Evolutionary conservation across 2,113 vertebrate genomes (phyloP).

Genomic region (Ageneiosus marmoratus): DNA sequence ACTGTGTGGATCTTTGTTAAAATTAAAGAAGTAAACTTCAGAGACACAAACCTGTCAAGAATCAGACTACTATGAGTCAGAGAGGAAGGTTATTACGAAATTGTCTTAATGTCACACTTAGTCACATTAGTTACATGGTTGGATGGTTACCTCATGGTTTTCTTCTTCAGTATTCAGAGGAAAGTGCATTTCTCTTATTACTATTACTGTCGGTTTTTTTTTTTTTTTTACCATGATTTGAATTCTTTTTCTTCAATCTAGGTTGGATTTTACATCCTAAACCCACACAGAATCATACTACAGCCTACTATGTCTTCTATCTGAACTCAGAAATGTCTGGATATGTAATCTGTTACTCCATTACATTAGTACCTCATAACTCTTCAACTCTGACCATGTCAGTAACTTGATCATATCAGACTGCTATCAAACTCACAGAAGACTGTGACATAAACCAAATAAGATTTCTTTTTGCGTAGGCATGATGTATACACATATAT

Average conservation of each 20-base stretch:
- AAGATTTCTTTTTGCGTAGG: background rate
- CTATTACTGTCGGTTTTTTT: background rate
- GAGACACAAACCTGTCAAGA: background rate
- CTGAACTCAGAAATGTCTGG: background rate
- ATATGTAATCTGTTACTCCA: background rate
- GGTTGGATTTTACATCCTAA: background rate
- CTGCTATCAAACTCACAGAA: background rate
- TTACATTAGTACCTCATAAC: background rate
- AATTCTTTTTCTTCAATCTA: background rate
- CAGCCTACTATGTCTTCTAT: too few relatives aligned
- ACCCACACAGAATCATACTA: background rate
- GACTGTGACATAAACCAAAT: background rate
- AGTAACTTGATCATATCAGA: background rate
- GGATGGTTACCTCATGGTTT: background rate
- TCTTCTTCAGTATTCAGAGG: background rate
- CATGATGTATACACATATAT: background rate
- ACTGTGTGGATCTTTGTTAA: background rate
- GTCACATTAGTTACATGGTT: background rate
- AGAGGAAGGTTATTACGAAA: background rate
- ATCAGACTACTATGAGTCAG: background rate
- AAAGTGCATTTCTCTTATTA: background rate
- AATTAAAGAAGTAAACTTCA: background rate
- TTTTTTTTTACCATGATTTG: background rate
- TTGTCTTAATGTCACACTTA: background rate
- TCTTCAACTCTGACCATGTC: background rate